Conservation (phyloP, 1,140 invertebrate species). For the Papilio polytes region DNA sequence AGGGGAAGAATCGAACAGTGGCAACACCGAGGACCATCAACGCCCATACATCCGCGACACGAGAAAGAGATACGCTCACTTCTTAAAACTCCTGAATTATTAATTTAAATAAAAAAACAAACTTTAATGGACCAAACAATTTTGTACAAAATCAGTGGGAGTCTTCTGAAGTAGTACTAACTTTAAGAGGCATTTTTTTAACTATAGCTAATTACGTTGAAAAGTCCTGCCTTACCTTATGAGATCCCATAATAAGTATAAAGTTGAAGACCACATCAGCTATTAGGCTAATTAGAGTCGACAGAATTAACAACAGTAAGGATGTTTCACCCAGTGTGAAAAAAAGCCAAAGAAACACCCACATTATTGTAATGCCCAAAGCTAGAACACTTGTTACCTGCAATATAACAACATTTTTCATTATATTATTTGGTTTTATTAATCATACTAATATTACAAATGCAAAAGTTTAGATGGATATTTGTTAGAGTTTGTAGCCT, state of each 20-base stretch:
- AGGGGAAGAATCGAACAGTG: too few relatives aligned
- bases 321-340: not conserved
- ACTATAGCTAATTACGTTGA: too few relatives aligned
- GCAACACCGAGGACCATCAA: too few relatives aligned
- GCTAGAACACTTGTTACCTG: not conserved
- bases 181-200: too few relatives aligned
- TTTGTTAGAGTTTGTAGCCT: too few relatives aligned
- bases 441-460: not conserved
- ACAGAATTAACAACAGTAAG: not conserved
- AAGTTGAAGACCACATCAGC: not conserved
- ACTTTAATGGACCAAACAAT: too few relatives aligned
- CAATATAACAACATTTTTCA: not conserved
- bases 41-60: too few relatives aligned
- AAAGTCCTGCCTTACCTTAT: not conserved
- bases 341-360: not conserved
- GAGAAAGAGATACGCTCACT: too few relatives aligned
- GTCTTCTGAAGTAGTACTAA: too few relatives aligned
- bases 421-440: slow-evolving; percentile 1
- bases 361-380: not conserved
- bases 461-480: not conserved
- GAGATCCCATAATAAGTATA: not conserved
- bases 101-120: too few relatives aligned
- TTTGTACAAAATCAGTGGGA: too few relatives aligned
- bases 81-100: too few relatives aligned
- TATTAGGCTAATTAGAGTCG: not conserved